Base-by-base conservation (phyloP, 2,113 vertebrate species). In the Gallinago jamesoni region DNA sequence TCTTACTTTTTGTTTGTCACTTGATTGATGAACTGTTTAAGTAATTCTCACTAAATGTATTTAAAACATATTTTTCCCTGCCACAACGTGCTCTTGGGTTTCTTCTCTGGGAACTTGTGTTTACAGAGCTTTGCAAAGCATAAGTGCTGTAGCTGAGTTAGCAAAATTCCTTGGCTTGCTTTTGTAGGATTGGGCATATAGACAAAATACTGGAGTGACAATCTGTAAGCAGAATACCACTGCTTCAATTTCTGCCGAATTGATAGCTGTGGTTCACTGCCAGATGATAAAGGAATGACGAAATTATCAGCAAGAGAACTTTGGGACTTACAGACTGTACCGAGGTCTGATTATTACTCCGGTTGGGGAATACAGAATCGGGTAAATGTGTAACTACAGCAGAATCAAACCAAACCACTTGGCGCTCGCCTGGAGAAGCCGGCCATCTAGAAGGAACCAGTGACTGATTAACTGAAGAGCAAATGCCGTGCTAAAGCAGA, bases 1-100 rank as follows among this genome's bases (percentile, higher is more conserved):
- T 39, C 87, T 84, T 20, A 10, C 52, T 88, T 89, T 84, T 83
- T 95, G 80, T 91, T 90, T 86, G 94, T 84, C 87, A 80, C 52
- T 96, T 96, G 94, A 97, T 89, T 87, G 95, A 97, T 96, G 96
- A 92, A 66, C 79, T 95, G 90, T 88, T 93, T 88, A 76, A 95
- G 72, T 60, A 74, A 86, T 66, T 95, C 95, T 96, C 79, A 43
- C 83, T 74, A n/a, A 56, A 79, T 25, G 31, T 62, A 91, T 95
- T 94, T 96, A 76, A 94, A 93, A 50, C 64, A 74, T 62, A 85
- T 69, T 95, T 92, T 75, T 70, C 74, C 56, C 79, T 88, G 91
- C 88, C 81, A 74, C 86, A 66, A 70, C 2, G 30, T 80, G 83
- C 52, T 94, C 95, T 96, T 76, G 93, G 88, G 56, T 93, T 87